Conservation (phyloP, 23 tunicate genomes). For the Clavelina lepadiformis region DNA sequence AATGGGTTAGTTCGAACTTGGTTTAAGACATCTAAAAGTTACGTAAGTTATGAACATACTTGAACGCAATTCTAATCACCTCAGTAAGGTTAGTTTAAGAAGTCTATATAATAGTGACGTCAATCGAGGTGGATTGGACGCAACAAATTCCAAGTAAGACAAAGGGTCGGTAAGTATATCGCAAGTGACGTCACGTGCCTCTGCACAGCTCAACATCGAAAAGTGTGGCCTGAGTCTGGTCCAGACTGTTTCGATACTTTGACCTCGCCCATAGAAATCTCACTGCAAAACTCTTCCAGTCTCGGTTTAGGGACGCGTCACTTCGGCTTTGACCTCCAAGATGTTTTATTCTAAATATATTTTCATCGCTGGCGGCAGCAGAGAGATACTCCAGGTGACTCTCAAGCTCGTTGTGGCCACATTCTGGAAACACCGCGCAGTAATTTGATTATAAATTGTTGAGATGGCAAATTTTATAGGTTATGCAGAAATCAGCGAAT, state of each 20-base stretch:
- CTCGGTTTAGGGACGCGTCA: slow-evolving; percentile 4
- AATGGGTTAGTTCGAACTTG: slow-evolving; percentile 11
- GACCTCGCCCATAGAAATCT: slow-evolving; percentile 32
- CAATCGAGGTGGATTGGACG: too few species aligned
- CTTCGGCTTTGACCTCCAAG: not conserved
- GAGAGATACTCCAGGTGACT: slow-evolving; percentile 5
- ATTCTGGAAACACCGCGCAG: too few species aligned
- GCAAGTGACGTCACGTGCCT: slow-evolving; percentile 4
- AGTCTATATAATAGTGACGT: too few species aligned
- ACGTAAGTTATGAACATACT: not conserved
- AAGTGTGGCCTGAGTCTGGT: slow-evolving; percentile 10
- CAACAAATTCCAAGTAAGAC: too few species aligned
- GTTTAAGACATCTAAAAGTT: slow-evolving; percentile 6
- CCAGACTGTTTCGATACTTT: not conserved
- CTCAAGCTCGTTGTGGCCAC: too few species aligned
- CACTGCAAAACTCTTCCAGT: slow-evolving; percentile 24
- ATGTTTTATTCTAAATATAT: not conserved
- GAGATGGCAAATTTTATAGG: too few species aligned
- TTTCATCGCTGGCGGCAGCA: not conserved
- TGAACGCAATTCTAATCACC: too few species aligned
- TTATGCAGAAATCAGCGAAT: too few species aligned
- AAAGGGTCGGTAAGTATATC: too few species aligned
- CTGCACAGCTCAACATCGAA: slow-evolving; percentile 20
- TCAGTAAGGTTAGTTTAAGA: too few species aligned
- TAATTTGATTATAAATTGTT: too few species aligned